Percentiles rank a stretch among this genome's conserved stretches.
Conservation (phyloP, 2,888 invertebrate species). For the Lepidocyrtinus sp. region DNA sequence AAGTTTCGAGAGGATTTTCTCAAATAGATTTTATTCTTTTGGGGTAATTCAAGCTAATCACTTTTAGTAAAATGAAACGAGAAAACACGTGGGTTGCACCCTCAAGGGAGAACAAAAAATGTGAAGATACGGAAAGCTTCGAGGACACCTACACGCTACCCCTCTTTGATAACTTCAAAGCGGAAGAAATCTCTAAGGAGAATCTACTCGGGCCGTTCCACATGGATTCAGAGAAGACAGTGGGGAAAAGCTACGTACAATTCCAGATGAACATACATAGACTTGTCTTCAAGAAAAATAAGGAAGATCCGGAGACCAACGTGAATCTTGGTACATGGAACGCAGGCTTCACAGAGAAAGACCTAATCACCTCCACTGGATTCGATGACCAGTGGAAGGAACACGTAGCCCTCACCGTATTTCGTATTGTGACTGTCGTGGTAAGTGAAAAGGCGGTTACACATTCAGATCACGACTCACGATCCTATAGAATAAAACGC, state of each 20-base stretch:
- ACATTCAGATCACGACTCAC: no score
- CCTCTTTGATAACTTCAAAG: slow-evolving; percentile 38
- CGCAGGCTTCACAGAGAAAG: slow-evolving; percentile 77
- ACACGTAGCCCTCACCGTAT: slow-evolving; percentile 86
- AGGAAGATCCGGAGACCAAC: slow-evolving; percentile 45
- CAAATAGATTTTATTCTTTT: not conserved
- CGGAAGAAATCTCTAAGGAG: slow-evolving; percentile 25
- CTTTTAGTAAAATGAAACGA: slow-evolving; percentile 74
- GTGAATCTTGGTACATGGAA: slow-evolving; percentile 82
- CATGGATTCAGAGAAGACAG: slow-evolving; percentile 74
- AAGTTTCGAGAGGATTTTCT: slow-evolving; percentile 23
- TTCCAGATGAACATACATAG: slow-evolving; percentile 81
- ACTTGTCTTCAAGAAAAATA: slow-evolving; percentile 48
- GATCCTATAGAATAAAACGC: no score
- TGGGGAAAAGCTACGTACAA: slow-evolving; percentile 83
- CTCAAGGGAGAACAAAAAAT: slow-evolving; percentile 77
- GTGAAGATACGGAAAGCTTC: slow-evolving; percentile 82
- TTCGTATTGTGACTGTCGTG: slow-evolving; percentile 87
- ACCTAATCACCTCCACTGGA: slow-evolving; percentile 78
- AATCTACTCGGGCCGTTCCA: slow-evolving; percentile 72
- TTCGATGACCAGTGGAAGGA: slow-evolving; percentile 78
- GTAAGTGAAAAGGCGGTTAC: no score
- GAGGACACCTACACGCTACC: slow-evolving; percentile 73
- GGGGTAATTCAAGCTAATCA: slow-evolving; percentile 62
- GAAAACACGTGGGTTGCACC: slow-evolving; percentile 78